Evolutionary conservation across 1,140 invertebrate species (phyloP), one percentile per base, ranked within the genome.

Genomic region (Philopotamus ludificatus): DNA sequence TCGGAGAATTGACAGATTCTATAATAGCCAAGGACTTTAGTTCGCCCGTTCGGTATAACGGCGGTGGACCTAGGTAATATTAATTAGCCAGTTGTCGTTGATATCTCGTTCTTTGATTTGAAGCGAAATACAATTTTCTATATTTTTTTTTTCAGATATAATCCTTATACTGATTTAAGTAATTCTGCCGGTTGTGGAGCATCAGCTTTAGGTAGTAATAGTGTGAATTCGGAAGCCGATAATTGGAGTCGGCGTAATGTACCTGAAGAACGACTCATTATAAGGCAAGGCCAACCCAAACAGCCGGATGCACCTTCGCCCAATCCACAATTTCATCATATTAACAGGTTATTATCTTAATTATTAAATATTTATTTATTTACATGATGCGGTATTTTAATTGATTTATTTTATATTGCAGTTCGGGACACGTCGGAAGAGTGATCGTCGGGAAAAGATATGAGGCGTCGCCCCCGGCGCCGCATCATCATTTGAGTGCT

Each of bases 21-120:
- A 90, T 92, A 55, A 93, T 93, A 42, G 85, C 85, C n/a, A 86
- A 88, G 71, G 89, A 92, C 74, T 91, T 89, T 70, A 81, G 80
- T 66, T 78, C 81, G 28, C 76, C 78, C 62, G 73, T 15, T 59
- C 70, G 1, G 59, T 61, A 7, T 60, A 45, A 45, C n/a, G n/a
- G n/a, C n/a, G 10, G 7, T 34, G 57, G 42, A 7, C 21, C 20
- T 3, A 60, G 41, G 57, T 60, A 28, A 60, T 22, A 25, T 12
- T 53, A 7, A 22, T 7, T 18, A 20, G 15, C 23, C 15, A 28
- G 7, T 53, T 1, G 25, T 8, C 34, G 15, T 51, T 12, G 8
- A 51, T 21, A 51, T 51, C 7, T 23, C n/a, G n/a, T n/a, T n/a
- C n/a, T n/a, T n/a, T n/a, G n/a, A n/a, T n/a, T n/a, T n/a, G n/a